Conservation (phyloP, 1,140 invertebrate species). For the Hermatobates lingyangjiaoensis region DNA sequence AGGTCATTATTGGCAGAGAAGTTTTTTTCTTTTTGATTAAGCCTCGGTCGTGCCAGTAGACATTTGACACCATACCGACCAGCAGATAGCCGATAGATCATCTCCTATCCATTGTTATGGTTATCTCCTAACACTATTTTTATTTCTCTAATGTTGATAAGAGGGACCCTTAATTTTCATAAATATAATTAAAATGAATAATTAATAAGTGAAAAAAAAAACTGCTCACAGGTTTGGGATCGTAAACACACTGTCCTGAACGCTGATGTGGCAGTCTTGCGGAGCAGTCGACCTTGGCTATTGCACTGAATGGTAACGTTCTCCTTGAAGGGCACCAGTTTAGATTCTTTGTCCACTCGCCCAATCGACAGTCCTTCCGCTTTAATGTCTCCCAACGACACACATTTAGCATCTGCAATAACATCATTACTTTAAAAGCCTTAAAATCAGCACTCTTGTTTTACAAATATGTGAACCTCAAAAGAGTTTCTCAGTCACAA, state of each 20-base stretch:
- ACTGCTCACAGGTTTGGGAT: conserved; percentile 67
- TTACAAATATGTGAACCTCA: too few species aligned
- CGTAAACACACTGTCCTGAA: conserved; percentile 90
- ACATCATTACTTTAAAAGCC: too few species aligned
- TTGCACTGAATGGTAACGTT: conserved; percentile 73
- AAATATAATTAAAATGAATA: background rate
- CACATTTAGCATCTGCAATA: conserved; percentile 63
- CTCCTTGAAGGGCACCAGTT: conserved; percentile 68
- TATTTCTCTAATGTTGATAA: background rate
- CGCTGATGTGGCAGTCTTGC: conserved; percentile 56
- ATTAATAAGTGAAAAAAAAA: conserved; percentile 11
- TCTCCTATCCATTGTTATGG: too few species aligned
- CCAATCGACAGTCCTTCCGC: conserved; percentile 62
- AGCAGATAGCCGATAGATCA: too few species aligned
- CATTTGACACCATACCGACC: too few species aligned
- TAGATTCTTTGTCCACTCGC: conserved; percentile 52
- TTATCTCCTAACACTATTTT: too few species aligned
- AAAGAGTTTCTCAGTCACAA: too few species aligned
- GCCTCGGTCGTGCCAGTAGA: too few species aligned
- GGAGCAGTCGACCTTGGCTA: conserved; percentile 50
- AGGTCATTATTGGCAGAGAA: too few species aligned
- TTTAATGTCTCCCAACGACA: conserved; percentile 72
- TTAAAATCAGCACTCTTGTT: too few species aligned
- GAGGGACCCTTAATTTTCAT: background rate
- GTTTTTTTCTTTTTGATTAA: too few species aligned